Evolutionary conservation across 2,797 vertebrate species (phyloP).

Genomic region (Graptemys geographica): DNA sequence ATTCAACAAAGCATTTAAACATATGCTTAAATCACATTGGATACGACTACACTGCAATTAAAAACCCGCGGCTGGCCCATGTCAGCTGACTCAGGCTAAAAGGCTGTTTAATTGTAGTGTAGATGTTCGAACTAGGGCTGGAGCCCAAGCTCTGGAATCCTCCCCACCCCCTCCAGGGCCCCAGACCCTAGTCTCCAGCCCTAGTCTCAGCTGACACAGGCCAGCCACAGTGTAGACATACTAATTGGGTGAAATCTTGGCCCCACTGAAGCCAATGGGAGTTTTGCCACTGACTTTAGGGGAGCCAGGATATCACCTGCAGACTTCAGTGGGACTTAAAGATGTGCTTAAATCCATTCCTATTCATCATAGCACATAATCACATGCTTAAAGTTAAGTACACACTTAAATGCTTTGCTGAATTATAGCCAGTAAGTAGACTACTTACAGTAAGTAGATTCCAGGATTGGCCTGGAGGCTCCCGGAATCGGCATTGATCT

Average conservation of each 20-base stretch:
- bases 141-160: neutral
- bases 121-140: neutral
- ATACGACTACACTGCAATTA: neutral
- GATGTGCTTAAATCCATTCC: neutral
- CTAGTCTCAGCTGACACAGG: neutral
- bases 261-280: neutral
- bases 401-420: neutral
- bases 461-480: no score
- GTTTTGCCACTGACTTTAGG: neutral
- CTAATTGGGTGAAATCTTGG: neutral
- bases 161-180: rapidly evolving
- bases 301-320: neutral
- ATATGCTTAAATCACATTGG: neutral
- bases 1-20: neutral
- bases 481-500: no score
- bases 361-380: neutral
- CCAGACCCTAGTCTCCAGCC: neutral
- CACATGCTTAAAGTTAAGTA: neutral
- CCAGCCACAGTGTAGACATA: neutral
- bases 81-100: neutral
- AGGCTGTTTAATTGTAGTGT: neutral
- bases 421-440: neutral
- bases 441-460: no score
- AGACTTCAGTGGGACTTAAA: neutral
- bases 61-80: neutral